A percentile compares a stretch with the other conserved stretches of the same genome.
Conservation (phyloP, 1,140 invertebrate species). For the Drosophila quadrilineata region DNA sequence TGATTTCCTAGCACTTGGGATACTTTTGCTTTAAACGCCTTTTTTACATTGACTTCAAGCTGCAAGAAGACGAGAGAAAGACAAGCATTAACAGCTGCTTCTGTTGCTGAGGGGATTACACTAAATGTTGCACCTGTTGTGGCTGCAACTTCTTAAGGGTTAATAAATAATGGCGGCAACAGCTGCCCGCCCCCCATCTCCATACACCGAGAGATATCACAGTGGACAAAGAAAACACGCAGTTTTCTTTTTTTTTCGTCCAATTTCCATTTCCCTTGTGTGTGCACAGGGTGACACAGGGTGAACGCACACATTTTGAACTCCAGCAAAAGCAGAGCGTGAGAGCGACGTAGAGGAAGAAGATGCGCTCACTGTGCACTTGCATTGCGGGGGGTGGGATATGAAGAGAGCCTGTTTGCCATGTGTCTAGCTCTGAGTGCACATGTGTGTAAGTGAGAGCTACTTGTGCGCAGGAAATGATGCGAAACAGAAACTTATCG, state of each 20-base stretch:
- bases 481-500: conserved; percentile 61
- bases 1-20: conserved; percentile 50
- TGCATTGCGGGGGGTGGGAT: conserved; percentile 66
- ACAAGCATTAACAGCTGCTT: conserved; percentile 48
- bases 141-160: conserved; percentile 10
- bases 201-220: not conserved
- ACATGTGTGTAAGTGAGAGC: conserved; percentile 11
- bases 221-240: conserved; percentile 25
- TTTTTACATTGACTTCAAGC: conserved; percentile 12
- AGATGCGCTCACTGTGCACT: too few relatives aligned
- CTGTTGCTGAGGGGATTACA: conserved; percentile 35
- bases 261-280: not conserved
- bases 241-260: conserved; percentile 17
- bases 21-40: conserved; percentile 8
- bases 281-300: conserved; percentile 27
- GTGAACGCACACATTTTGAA: conserved; percentile 3
- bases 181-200: too few relatives aligned
- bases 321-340: conserved; percentile 30
- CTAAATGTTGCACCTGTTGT: conserved; percentile 42
- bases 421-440: conserved; percentile 26
- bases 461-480: conserved; percentile 60
- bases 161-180: conserved; percentile 40
- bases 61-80: conserved; percentile 4
- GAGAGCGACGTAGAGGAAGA: too few relatives aligned
- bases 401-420: conserved; percentile 33